phyloP scores from a whole-genome alignment of 2,797 vertebrate genomes.

The Sebastes wilsoni region DNA sequence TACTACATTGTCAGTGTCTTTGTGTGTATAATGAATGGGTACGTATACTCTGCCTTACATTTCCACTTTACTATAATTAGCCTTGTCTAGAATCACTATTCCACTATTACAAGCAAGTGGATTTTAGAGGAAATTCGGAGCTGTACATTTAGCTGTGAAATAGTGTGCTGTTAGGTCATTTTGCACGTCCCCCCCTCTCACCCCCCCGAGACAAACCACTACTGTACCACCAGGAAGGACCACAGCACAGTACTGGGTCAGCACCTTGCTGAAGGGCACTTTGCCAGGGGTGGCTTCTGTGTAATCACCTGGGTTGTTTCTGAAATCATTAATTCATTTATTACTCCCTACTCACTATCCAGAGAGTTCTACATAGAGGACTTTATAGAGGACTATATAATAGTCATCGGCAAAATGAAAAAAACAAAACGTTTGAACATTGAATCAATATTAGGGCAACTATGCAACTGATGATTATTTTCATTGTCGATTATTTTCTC shows the following conservation, averaged over 20 bases:
- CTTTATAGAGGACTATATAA: too few species aligned
- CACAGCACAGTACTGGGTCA: not conserved
- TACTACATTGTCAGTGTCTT: slow-evolving; percentile 58
- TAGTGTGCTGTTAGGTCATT: not conserved
- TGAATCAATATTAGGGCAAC: too few species aligned
- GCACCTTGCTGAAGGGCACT: slow-evolving; percentile 21
- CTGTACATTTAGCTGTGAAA: not conserved
- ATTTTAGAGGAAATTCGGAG: slow-evolving; percentile 1
- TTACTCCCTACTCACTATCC: too few species aligned
- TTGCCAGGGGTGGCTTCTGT: slow-evolving; percentile 1
- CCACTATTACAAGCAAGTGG: not conserved
- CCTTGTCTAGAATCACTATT: not conserved
- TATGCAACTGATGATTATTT: too few species aligned
- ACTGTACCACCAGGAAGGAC: slow-evolving; percentile 2
- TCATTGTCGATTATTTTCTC: too few species aligned
- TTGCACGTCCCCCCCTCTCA: not conserved
- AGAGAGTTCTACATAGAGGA: too few species aligned
- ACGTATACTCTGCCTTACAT: slow-evolving; percentile 28
- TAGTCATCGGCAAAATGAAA: too few species aligned
- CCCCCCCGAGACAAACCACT: not conserved
- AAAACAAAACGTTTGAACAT: too few species aligned
- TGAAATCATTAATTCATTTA: too few species aligned
- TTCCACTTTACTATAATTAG: slow-evolving; percentile 31
- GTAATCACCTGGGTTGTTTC: not conserved
- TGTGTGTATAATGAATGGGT: slow-evolving; percentile 39